Evolutionary conservation across 1,140 invertebrate genomes (phyloP).

Genomic region (Carposina sasakii): DNA sequence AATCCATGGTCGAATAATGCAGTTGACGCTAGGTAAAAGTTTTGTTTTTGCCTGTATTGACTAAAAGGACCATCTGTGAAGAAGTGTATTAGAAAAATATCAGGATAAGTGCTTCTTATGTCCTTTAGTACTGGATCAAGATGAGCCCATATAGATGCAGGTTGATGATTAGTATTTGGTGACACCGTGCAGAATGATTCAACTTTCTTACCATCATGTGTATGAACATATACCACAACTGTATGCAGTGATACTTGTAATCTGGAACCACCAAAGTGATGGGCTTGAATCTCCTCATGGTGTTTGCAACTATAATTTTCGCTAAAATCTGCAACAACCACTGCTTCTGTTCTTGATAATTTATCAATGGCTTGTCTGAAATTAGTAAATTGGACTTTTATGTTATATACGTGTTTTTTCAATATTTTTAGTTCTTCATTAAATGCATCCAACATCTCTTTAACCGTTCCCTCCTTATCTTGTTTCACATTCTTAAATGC

Average conservation of each 20-base stretch:
- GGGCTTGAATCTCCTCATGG: conserved; percentile 23
- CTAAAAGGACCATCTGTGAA: conserved; percentile 1
- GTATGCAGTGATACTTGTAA: conserved; percentile 30
- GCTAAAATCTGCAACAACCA: conserved; percentile 22
- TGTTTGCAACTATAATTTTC: conserved; percentile 39
- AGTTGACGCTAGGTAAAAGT: conserved; percentile 3
- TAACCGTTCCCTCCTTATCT: not conserved
- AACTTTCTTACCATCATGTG: conserved; percentile 2
- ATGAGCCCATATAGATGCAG: conserved; percentile 23
- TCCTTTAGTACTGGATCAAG: conserved; percentile 11
- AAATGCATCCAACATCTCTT: not conserved
- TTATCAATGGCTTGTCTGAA: conserved; percentile 5
- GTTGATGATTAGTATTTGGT: conserved; percentile 10
- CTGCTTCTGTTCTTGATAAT: not conserved
- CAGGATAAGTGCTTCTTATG: not conserved
- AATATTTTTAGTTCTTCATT: conserved; percentile 2
- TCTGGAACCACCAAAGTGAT: conserved; percentile 34
- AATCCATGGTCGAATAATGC: not conserved
- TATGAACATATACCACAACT: conserved; percentile 19
- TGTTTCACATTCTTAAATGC: not conserved
- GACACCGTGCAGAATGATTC: conserved; percentile 17
- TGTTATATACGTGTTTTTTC: conserved; percentile 4
- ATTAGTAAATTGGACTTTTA: conserved; percentile 1
- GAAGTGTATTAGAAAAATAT: not conserved
- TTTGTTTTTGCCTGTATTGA: conserved; percentile 4